Evolutionary conservation across 2,113 vertebrate species (phyloP), one percentile per base, ranked within the genome.

Genomic region (Scomber scombrus): DNA sequence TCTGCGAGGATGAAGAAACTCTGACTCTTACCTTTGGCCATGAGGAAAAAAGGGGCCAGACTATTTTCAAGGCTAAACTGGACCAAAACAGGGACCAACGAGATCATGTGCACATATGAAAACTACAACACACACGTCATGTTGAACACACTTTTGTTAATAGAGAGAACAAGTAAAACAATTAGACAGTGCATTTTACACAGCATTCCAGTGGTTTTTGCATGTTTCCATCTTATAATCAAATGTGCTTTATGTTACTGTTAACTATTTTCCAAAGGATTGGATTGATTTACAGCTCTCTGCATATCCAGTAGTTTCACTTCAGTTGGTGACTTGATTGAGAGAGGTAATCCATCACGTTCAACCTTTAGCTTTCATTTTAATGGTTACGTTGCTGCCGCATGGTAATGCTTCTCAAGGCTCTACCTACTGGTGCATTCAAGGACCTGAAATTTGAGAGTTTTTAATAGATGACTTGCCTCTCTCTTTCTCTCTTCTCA

Each of bases 1-100:
- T 65, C 62, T 71, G 65, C 29, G 46, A 80, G 62, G 52, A 83
- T 3, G 11, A 61, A 83, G 55, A 85, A 74, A 80, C 50, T 78
- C 51, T 76, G 45, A 74, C 63, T 67, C 65, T 80, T 69, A 70
- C 70, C 60, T 69, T 26, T 61, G 56, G n/a, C 72, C 70, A 43
- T 23, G 51, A 84, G 71, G 75, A 79, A 54, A 77, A 76, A 85
- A 60, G 75, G 72, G 60, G 88, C 80, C 68, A 49, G 63, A 77
- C 66, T 81, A 64, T 76, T 85, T 86, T 75, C 16, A 67, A 82
- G 78, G 82, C 74, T 45, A 77, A 93, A 92, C 91, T 91, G 91
- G 92, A 94, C 84, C 74, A 89, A 79, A 81, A 76, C 63, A 46
- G 84, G 89, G 90, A 92, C 87, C 88, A 91, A 91, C 6, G 5